Conservation (phyloP, 1,140 invertebrate genomes). For the Neocloeon triangulifer region DNA sequence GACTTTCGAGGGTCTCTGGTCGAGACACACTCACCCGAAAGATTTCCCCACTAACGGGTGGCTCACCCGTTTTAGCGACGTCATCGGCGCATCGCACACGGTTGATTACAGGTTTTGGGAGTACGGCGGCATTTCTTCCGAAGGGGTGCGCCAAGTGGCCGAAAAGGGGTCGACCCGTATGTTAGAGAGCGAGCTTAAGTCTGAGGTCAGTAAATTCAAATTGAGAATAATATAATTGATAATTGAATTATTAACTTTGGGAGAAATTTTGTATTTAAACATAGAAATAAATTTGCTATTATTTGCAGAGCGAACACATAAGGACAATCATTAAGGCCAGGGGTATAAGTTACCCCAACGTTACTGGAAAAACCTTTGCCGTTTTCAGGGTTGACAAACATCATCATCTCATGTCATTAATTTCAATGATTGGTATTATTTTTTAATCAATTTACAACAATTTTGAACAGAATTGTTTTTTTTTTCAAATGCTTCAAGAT, state of each 20-base stretch:
- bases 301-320: conserved; percentile 37
- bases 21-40: conserved; percentile 84
- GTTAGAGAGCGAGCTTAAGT: conserved; percentile 77
- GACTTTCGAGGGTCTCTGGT: conserved; percentile 92
- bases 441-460: no score
- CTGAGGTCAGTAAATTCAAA: conserved; percentile 23
- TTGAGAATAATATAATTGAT: background rate
- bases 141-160: conserved; percentile 81
- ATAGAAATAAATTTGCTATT: background rate
- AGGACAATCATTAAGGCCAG: conserved; percentile 87
- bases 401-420: conserved; percentile 74
- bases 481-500: no score
- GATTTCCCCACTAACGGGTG: conserved; percentile 72
- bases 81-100: conserved; percentile 88
- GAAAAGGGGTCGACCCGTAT: conserved; percentile 80
- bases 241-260: background rate
- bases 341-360: conserved; percentile 80
- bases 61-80: conserved; percentile 93
- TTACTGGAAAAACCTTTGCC: conserved; percentile 67
- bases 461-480: conserved; percentile 3
- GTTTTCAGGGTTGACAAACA: conserved; percentile 70
- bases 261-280: background rate
- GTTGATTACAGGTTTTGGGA: conserved; percentile 86
- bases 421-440: conserved; percentile 89
- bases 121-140: conserved; percentile 67